These are phyloP conservation scores for Gorsachius goisagi DNA, from an alignment of 2,113 vertebrate species.

Conservation along the genomic window DNA sequence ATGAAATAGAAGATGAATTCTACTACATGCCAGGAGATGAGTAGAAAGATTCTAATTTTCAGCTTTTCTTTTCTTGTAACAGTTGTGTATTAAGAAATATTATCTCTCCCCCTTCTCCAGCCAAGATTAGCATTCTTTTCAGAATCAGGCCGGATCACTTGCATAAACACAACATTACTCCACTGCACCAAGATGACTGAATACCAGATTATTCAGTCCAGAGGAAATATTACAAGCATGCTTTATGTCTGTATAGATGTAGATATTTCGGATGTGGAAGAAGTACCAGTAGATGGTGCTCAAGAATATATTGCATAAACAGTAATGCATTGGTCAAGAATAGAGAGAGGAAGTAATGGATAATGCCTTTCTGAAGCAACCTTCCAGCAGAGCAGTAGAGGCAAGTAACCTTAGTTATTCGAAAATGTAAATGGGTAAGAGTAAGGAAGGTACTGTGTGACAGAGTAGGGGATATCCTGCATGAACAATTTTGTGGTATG, in stretches of 20 bases:
- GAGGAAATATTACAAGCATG: background rate
- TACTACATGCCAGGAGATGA: background rate
- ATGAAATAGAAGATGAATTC: conserved; percentile 1
- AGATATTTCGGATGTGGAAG: background rate
- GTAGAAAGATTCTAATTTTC: background rate
- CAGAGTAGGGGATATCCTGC: background rate
- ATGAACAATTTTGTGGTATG: background rate
- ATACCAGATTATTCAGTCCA: background rate
- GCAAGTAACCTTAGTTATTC: background rate
- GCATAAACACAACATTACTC: background rate
- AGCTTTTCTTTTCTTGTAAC: background rate
- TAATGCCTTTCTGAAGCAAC: background rate
- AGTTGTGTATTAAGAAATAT: background rate
- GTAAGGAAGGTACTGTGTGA: background rate
- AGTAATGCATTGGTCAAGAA: background rate
- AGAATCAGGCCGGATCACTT: background rate
- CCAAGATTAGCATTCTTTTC: background rate
- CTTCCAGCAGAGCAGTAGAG: background rate
- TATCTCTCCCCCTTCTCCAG: background rate
- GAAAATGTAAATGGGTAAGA: background rate
- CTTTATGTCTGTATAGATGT: background rate
- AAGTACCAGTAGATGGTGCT: conserved; percentile 60
- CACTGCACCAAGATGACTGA: background rate
- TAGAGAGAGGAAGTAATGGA: background rate
- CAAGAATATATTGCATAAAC: conserved; percentile 32